Conservation (phyloP, 1,140 invertebrate species). For the Pomacea maculata region DNA sequence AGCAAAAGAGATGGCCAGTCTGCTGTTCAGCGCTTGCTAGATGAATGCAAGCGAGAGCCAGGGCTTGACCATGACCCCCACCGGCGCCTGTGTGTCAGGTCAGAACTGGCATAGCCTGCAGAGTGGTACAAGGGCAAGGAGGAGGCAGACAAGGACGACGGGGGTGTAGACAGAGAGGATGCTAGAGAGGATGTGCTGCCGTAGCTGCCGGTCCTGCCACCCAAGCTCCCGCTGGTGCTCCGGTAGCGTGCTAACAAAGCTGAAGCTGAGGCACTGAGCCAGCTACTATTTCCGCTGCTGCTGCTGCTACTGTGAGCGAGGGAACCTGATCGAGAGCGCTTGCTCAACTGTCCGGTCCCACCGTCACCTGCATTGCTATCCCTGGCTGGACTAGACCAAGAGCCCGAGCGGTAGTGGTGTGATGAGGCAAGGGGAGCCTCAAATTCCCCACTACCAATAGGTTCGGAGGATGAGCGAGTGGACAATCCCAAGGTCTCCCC, state of each 20-base stretch:
- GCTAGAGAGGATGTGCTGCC: background rate
- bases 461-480: too few species aligned
- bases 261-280: background rate
- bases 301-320: background rate
- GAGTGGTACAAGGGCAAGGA: background rate
- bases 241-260: background rate
- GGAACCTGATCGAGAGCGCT: conserved; percentile 7
- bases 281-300: background rate
- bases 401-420: too few species aligned
- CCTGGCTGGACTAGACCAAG: too few species aligned
- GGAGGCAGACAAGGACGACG: background rate
- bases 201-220: background rate
- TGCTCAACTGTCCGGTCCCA: background rate
- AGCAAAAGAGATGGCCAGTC: background rate
- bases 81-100: background rate
- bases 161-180: conserved; percentile 1
- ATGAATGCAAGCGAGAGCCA: background rate
- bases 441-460: too few species aligned
- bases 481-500: too few species aligned
- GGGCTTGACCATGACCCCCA: conserved; percentile 20
- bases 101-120: background rate
- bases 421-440: too few species aligned
- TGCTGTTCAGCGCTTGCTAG: background rate
- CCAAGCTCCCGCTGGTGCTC: background rate
- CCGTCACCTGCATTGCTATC: too few species aligned